Conservation (phyloP, 2,797 vertebrate genomes). For the Peromyscus eremicus region DNA sequence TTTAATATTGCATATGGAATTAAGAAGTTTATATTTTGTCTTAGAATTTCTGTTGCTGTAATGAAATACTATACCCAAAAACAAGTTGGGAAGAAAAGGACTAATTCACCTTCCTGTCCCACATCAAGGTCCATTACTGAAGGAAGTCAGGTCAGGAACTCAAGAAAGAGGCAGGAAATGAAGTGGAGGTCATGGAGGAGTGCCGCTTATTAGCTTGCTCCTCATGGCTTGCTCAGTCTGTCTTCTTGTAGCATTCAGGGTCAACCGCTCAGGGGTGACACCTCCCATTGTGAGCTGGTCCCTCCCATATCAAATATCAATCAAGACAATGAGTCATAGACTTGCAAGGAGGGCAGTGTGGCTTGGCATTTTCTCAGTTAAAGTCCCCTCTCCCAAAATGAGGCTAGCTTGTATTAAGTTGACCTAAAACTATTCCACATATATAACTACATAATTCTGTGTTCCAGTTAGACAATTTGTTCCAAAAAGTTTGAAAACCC, state of each 20-base stretch:
- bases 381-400: background rate
- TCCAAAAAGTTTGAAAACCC: slow-evolving; percentile 31
- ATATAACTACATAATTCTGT: background rate
- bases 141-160: background rate
- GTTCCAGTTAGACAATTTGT: background rate
- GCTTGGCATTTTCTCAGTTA: too few relatives aligned
- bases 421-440: background rate
- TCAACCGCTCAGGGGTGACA: background rate
- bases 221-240: background rate
- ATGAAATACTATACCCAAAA: background rate
- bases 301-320: background rate
- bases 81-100: background rate
- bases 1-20: slow-evolving; percentile 40
- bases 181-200: background rate
- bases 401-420: background rate
- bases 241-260: background rate
- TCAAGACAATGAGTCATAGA: background rate
- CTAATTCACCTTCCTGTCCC: background rate
- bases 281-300: background rate
- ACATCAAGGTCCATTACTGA: background rate
- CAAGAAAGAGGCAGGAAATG: background rate
- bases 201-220: background rate
- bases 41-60: background rate
- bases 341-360: background rate
- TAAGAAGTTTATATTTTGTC: background rate